These are phyloP conservation scores for Gambusia affinis DNA, from an alignment of 2,113 vertebrate genomes.

Conservation along the genomic window DNA sequence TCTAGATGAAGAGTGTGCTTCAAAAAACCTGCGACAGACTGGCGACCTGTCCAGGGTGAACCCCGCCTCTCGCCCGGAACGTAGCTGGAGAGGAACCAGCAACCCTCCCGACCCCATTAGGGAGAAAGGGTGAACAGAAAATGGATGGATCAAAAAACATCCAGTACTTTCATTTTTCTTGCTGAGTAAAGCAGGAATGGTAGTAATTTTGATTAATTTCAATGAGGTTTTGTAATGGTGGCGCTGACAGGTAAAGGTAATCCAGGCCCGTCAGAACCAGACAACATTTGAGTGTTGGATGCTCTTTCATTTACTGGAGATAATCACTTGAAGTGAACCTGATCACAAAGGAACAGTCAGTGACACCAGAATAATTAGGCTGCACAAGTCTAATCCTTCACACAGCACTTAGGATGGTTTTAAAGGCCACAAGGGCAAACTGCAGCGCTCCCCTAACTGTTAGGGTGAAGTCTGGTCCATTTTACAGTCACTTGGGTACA, in stretches of 20 bases:
- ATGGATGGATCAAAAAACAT: not conserved
- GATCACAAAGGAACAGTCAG: conserved; percentile 63
- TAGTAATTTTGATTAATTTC: not conserved
- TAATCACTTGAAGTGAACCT: conserved; percentile 64
- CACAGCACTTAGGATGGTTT: conserved; percentile 71
- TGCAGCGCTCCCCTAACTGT: conserved; percentile 52
- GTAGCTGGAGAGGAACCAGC: no score
- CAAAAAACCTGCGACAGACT: not conserved
- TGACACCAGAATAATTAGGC: conserved; percentile 71
- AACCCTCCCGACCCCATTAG: no score
- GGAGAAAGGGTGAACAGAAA: no score
- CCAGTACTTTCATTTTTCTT: not conserved
- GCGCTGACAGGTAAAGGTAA: not conserved
- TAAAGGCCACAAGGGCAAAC: conserved; percentile 69
- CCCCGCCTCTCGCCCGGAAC: no score
- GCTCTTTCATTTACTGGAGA: conserved; percentile 50
- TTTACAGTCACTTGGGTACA: conserved; percentile 69
- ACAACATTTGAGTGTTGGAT: conserved; percentile 2
- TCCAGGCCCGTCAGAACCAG: conserved; percentile 11
- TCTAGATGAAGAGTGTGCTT: not conserved
- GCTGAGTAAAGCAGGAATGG: no score
- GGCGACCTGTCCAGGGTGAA: no score
- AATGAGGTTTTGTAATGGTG: conserved; percentile 4
- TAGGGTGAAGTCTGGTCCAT: conserved; percentile 59
- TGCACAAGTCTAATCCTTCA: conserved; percentile 64